Evolutionary conservation across 2,888 invertebrate genomes (phyloP).

Genomic region (Phytoseiulus persimilis): DNA sequence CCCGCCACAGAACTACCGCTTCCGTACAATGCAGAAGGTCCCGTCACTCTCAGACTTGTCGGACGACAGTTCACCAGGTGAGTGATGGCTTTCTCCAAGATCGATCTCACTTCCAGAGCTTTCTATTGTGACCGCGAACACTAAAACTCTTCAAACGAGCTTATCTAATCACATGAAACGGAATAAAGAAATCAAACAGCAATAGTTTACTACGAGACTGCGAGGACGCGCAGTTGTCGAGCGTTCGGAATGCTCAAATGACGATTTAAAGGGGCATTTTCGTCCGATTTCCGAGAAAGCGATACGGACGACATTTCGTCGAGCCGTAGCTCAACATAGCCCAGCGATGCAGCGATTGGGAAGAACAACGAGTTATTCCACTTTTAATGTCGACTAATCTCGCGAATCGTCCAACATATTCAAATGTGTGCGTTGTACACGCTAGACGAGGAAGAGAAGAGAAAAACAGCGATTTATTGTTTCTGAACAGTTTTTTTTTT

Average conservation of each 20-base stretch:
- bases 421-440: not conserved
- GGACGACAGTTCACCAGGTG: slow-evolving; percentile 21
- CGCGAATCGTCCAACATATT: not conserved
- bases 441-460: too few relatives aligned
- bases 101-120: not conserved
- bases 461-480: too few relatives aligned
- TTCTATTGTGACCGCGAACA: not conserved
- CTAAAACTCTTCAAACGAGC: not conserved
- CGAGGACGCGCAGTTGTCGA: not conserved
- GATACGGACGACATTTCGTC: not conserved
- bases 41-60: slow-evolving; percentile 31
- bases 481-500: too few relatives aligned
- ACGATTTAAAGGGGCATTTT: not conserved
- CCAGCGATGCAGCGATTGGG: not conserved
- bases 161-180: not conserved
- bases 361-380: not conserved
- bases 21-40: slow-evolving; percentile 21
- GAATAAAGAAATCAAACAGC: not conserved
- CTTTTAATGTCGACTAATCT: not conserved
- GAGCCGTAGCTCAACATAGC: not conserved
- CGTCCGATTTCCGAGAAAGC: not conserved
- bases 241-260: not conserved
- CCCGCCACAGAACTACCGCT: not conserved
- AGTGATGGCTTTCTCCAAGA: not conserved
- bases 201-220: not conserved